Evolutionary conservation across 2,113 vertebrate species (phyloP).

Genomic region (Callipepla squamata): DNA sequence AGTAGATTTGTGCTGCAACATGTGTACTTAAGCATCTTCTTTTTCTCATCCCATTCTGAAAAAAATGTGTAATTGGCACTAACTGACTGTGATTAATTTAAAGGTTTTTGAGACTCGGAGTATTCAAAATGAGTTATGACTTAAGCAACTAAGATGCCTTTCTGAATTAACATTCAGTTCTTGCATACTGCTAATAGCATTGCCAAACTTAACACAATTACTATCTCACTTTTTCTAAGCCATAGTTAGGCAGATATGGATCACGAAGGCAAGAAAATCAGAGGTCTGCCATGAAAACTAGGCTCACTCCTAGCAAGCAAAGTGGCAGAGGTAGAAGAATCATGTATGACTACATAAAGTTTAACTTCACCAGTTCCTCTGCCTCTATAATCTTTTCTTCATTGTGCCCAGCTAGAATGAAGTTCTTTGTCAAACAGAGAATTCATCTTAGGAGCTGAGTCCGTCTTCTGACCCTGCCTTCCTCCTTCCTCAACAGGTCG

Average conservation of each 20-base stretch:
- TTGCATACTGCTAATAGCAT: background rate
- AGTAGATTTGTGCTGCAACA: background rate
- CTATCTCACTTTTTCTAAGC: background rate
- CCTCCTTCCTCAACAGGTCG: background rate
- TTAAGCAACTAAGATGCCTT: background rate
- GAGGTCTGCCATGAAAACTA: background rate
- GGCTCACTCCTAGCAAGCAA: background rate
- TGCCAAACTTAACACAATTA: background rate
- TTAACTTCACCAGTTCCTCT: background rate
- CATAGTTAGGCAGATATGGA: background rate
- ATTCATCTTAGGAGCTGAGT: background rate
- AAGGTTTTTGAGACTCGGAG: background rate
- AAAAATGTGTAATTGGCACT: fast-evolving
- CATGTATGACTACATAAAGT: background rate
- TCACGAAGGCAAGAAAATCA: background rate
- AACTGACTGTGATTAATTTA: background rate
- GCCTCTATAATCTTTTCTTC: background rate
- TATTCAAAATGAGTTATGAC: background rate
- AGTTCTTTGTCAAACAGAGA: background rate
- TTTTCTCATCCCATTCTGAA: background rate
- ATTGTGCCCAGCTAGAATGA: background rate
- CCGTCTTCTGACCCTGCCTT: background rate
- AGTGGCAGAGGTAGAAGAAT: background rate
- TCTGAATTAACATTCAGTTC: background rate
- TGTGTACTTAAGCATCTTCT: background rate